A percentile compares a stretch with the other conserved stretches of the same genome.
phyloP scores from a whole-genome alignment of 2,888 invertebrate species.

The Ectropis crepuscularia region DNA sequence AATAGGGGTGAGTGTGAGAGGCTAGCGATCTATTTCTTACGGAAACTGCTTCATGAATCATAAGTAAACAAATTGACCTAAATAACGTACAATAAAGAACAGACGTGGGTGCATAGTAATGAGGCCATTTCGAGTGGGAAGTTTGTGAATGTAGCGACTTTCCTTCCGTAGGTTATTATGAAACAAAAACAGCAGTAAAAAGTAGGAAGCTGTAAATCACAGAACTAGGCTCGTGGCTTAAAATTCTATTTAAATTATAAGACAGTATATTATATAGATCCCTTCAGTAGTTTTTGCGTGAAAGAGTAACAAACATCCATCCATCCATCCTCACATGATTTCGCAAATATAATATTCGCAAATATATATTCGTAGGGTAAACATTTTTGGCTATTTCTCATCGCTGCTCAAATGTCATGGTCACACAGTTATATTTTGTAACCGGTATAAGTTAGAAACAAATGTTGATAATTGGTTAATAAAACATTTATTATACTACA shows the following conservation, averaged over 20 bases:
- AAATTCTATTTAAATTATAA: not conserved
- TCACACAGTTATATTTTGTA: too few species aligned
- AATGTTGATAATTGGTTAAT: too few species aligned
- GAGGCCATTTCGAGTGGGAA: constrained; percentile 6
- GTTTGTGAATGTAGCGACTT: not conserved
- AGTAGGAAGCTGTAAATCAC: not conserved
- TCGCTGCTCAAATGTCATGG: too few species aligned
- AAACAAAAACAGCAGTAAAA: constrained; percentile 8
- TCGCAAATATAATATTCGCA: too few species aligned
- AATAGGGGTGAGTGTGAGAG: constrained; percentile 27
- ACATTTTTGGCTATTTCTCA: too few species aligned
- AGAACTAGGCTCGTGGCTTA: not conserved
- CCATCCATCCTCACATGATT: too few species aligned
- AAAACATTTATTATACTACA: too few species aligned
- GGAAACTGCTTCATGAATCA: constrained; percentile 33
- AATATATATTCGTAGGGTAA: too few species aligned
- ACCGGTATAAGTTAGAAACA: too few species aligned
- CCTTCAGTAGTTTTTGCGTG: too few species aligned
- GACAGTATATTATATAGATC: too few species aligned
- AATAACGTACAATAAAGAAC: constrained; percentile 29
- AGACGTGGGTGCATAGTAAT: constrained; percentile 24
- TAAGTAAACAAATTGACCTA: constrained; percentile 30
- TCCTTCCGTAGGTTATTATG: constrained; percentile 1
- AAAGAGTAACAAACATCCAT: too few species aligned
- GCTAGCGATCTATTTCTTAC: constrained; percentile 30